phyloP scores from a whole-genome alignment of 2,113 vertebrate species.

The Suricata suricatta region DNA sequence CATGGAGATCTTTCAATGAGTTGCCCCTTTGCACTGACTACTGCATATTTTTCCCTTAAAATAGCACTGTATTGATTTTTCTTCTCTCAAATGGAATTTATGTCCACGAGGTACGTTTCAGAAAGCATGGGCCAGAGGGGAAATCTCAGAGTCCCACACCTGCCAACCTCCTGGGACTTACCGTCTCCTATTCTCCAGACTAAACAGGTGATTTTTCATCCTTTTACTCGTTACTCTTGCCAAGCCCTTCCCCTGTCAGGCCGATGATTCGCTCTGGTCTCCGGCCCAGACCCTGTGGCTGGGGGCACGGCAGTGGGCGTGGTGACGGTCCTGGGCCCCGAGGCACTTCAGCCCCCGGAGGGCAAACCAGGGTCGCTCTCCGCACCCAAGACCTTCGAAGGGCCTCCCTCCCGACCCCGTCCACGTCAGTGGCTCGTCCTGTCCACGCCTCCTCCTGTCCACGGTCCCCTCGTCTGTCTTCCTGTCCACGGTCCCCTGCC shows the following conservation, averaged over 20 bases:
- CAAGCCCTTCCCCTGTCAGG: accelerated
- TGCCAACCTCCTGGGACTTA: accelerated
- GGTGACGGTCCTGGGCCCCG: neutral
- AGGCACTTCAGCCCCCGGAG: accelerated
- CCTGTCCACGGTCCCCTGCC: too few relatives aligned
- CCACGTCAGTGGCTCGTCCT: too few relatives aligned
- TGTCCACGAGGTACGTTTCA: neutral
- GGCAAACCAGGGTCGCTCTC: neutral
- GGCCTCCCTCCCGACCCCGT: accelerated
- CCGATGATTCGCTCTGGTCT: accelerated
- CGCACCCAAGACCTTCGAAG: accelerated
- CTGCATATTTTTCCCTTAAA: conserved; percentile 39
- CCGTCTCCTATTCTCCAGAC: neutral
- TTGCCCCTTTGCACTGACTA: conserved; percentile 55
- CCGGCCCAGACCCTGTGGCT: neutral
- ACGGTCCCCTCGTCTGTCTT: neutral
- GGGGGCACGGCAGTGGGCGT: accelerated
- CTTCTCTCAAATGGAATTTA: neutral
- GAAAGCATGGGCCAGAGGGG: neutral
- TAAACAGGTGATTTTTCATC: neutral
- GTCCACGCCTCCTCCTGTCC: accelerated
- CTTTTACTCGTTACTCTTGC: neutral
- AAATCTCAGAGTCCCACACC: neutral
- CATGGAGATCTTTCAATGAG: conserved; percentile 49
- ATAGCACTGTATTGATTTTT: conserved; percentile 31